Percentiles rank a stretch among this genome's conserved stretches.
These are phyloP conservation scores for Diploptera punctata DNA, from an alignment of 2,888 invertebrate species.

Conservation along the genomic window DNA sequence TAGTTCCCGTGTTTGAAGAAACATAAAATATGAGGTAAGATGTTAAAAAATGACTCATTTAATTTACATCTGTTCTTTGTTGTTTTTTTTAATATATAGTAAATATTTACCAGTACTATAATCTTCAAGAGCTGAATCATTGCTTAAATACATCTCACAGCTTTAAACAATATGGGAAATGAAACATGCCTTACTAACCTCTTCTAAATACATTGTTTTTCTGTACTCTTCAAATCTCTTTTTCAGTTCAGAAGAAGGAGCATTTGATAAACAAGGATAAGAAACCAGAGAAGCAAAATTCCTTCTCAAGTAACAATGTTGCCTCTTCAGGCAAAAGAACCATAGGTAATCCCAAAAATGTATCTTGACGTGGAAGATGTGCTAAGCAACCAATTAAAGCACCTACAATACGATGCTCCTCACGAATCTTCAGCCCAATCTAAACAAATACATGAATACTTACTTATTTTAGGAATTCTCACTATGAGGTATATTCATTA, in stretches of 20 bases:
- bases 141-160: too few species aligned
- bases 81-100: too few species aligned
- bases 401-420: constrained; percentile 77
- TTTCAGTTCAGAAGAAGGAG: constrained; percentile 55
- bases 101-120: too few species aligned
- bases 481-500: too few species aligned
- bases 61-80: too few species aligned
- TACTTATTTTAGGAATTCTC: too few species aligned
- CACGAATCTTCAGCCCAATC: constrained; percentile 77
- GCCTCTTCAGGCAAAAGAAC: constrained; percentile 79
- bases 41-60: too few species aligned
- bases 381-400: constrained; percentile 77
- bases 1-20: too few species aligned
- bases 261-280: constrained; percentile 53
- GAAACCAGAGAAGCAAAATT: constrained; percentile 67
- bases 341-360: constrained; percentile 74
- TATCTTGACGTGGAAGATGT: constrained; percentile 74
- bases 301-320: constrained; percentile 72
- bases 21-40: too few species aligned
- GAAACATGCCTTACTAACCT: too few species aligned
- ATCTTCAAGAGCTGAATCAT: too few species aligned
- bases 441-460: constrained; percentile 54
- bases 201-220: constrained; percentile 57
- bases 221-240: constrained; percentile 58
- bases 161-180: too few species aligned